These are phyloP conservation scores for Saguinus imperator DNA, from an alignment of 2,113 vertebrate species.

Conservation along the genomic window DNA sequence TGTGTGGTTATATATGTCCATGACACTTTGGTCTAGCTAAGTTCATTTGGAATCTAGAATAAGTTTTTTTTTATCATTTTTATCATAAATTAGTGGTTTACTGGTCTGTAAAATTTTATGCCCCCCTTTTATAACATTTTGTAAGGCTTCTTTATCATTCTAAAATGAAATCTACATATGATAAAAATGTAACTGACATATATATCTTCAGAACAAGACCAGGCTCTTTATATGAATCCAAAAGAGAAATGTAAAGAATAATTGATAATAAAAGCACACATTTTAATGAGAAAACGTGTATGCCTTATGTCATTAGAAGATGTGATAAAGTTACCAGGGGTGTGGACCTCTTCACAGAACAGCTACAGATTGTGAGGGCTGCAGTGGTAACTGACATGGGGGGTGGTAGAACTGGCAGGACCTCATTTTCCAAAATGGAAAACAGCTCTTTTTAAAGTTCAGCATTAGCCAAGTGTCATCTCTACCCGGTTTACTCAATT, in stretches of 20 bases:
- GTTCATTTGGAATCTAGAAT: background rate
- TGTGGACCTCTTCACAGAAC: background rate
- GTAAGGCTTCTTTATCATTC: background rate
- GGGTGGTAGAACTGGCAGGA: accelerated
- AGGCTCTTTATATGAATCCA: background rate
- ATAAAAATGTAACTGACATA: background rate
- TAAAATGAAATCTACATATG: background rate
- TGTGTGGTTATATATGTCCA: background rate
- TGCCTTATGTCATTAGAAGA: background rate
- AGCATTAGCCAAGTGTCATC: background rate
- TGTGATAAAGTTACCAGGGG: background rate
- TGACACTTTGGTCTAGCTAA: background rate
- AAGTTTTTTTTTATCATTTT: background rate
- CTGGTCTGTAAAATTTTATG: background rate
- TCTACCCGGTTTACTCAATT: background rate
- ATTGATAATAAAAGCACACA: background rate
- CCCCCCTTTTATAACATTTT: background rate
- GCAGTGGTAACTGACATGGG: background rate
- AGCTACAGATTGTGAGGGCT: background rate
- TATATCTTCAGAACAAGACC: constrained; percentile 5
- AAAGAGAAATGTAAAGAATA: background rate
- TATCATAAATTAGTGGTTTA: background rate
- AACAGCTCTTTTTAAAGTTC: background rate
- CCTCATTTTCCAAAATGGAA: background rate
- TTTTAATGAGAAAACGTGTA: background rate